Base-by-base conservation (phyloP, 2,888 invertebrate species). In the Pediacus dermestoides region DNA sequence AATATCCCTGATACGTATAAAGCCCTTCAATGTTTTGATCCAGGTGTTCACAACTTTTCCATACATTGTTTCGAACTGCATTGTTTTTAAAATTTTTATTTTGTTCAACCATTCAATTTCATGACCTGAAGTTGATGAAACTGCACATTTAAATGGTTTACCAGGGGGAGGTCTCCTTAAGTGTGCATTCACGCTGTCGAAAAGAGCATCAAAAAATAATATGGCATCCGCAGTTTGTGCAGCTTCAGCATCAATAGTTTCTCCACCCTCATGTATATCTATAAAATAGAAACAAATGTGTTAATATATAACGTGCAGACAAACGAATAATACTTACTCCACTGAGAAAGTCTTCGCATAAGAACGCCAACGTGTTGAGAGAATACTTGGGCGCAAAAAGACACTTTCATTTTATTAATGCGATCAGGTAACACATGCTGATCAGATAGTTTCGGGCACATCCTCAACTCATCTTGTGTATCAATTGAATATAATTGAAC, bases 21-120 rank as follows among this genome's bases (percentile, higher is more conserved):
- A 12, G n/a, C 35, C 21, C 13, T 6, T 28, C 30, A 39, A 9
- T 10, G 39, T 37, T 1, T 12, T 12, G 1, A 27, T 14, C 39
- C 39, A 39, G 11, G 38, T 39, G 9, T 37, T 39, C n/a, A 39
- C n/a, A 1, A 1, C 30, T 10, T 11, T 7, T 23, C 22, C 8
- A 26, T 37, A 36, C 36, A 34, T 37, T 12, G 36, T 34, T 3
- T 4, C 9, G 7, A 37, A 14, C 3, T 15, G 16, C 21, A 7
- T 16, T 21, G 22, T n/a, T n/a, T n/a, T n/a, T n/a, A n/a, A n/a
- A n/a, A n/a, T n/a, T n/a, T 33, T 11, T 21, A 15, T 16, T 9
- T 12, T 11, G n/a, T n/a, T 31, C 37, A 37, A 33, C n/a, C n/a
- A n/a, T n/a, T n/a, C n/a, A 34, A 37, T 8, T 31, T 12, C 10